These are phyloP conservation scores for Caerostris extrusa DNA, from an alignment of 1,140 invertebrate species.

Conservation along the genomic window DNA sequence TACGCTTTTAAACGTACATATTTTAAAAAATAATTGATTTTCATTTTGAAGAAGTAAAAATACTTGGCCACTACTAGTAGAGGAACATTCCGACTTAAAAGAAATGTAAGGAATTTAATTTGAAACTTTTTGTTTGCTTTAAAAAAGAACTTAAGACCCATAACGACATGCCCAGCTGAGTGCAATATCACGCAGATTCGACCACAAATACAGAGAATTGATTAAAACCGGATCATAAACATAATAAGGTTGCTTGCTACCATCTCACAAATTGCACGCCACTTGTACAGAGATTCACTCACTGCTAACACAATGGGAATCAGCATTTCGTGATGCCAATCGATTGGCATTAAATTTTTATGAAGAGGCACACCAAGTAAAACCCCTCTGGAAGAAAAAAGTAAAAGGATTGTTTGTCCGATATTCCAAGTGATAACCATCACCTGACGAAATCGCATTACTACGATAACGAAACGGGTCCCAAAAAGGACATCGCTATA, in stretches of 20 bases:
- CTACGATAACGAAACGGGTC: not conserved
- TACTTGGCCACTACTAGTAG: no score
- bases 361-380: not conserved
- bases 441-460: not conserved
- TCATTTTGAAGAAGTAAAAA: no score
- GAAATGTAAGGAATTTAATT: no score
- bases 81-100: no score
- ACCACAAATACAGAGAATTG: not conserved
- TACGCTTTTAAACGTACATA: no score
- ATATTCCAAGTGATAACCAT: not conserved
- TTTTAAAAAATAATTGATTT: no score
- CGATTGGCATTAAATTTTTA: slow-evolving; percentile 6
- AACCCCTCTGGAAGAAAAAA: not conserved
- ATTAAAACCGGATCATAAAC: not conserved
- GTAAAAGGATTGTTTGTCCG: not conserved
- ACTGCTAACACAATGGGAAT: not conserved
- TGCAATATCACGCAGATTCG: not conserved
- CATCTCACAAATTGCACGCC: not conserved
- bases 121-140: no score
- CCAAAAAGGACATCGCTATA: not conserved
- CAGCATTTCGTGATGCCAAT: not conserved
- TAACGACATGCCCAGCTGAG: not conserved
- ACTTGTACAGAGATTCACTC: not conserved
- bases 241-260: not conserved
- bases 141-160: not conserved